Conservation (phyloP, 2,797 vertebrate species). For the Labeo calbasu region DNA sequence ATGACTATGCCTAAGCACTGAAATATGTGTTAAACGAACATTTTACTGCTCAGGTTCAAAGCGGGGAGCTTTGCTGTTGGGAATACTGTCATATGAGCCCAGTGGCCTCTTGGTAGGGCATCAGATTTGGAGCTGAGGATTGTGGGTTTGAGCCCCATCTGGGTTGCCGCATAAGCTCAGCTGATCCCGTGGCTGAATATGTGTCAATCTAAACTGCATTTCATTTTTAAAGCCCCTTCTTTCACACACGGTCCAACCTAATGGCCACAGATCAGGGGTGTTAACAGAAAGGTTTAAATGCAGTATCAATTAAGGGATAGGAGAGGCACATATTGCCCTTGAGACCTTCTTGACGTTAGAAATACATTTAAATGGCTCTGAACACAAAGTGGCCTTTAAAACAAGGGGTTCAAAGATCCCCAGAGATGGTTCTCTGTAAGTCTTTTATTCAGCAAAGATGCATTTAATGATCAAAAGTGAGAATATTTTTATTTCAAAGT, state of each 20-base stretch:
- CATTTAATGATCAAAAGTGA: not conserved
- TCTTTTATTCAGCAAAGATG: not conserved
- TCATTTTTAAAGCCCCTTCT: slow-evolving; percentile 29
- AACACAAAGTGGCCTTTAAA: not conserved
- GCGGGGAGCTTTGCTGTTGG: slow-evolving; percentile 16
- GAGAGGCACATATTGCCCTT: slow-evolving; percentile 1
- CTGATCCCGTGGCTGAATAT: slow-evolving; percentile 29
- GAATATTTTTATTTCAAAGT: not conserved
- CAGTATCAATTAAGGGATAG: slow-evolving; percentile 15
- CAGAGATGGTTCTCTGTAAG: not conserved
- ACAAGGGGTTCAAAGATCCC: not conserved
- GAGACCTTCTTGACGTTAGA: not conserved
- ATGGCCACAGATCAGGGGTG: slow-evolving; percentile 21
- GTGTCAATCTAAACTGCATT: slow-evolving; percentile 27
- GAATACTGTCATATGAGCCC: slow-evolving; percentile 23
- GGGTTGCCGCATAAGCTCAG: slow-evolving; percentile 28
- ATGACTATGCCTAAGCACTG: slow-evolving; percentile 71
- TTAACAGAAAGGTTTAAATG: slow-evolving; percentile 30
- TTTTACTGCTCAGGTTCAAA: slow-evolving; percentile 51
- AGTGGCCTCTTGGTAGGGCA: slow-evolving; percentile 29
- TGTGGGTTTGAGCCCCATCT: slow-evolving; percentile 40
- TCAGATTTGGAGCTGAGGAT: slow-evolving; percentile 25
- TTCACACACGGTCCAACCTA: slow-evolving; percentile 34
- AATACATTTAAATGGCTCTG: slow-evolving; percentile 1
- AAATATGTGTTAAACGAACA: slow-evolving; percentile 66